These are phyloP conservation scores for Neodiprion virginianus DNA, from an alignment of 1,140 invertebrate species.

Conservation along the genomic window DNA sequence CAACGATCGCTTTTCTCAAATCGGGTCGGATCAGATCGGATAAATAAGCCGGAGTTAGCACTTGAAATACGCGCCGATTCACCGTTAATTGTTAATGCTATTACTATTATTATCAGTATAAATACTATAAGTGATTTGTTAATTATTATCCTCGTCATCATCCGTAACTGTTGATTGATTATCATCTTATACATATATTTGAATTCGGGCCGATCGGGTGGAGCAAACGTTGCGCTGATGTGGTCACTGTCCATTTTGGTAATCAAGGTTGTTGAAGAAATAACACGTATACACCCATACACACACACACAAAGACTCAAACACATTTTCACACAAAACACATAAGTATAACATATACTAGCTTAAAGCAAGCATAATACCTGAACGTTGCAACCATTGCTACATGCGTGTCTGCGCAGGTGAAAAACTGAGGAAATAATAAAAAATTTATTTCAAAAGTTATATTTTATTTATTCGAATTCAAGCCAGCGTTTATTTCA, in stretches of 20 bases:
- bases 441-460: too few species aligned
- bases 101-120: not conserved
- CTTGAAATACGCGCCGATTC: not conserved
- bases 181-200: not conserved
- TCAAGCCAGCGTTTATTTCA: too few species aligned
- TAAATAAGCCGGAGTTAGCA: not conserved
- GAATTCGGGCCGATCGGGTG: slow-evolving; percentile 4
- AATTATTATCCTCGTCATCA: not conserved
- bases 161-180: not conserved
- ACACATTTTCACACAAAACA: not conserved
- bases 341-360: not conserved
- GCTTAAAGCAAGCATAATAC: not conserved
- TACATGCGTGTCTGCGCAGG: too few species aligned
- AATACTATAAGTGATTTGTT: not conserved
- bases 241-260: slow-evolving; percentile 51
- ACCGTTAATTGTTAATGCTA: not conserved
- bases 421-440: too few species aligned
- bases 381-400: too few species aligned
- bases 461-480: too few species aligned
- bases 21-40: not conserved
- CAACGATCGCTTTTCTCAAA: too few species aligned
- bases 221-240: slow-evolving; percentile 29
- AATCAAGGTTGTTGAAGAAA: slow-evolving; percentile 41
- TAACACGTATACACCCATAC: not conserved
- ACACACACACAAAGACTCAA: not conserved